Percentiles rank a stretch among this genome's conserved stretches.
These are phyloP conservation scores for Bombus huntii DNA, from an alignment of 1,140 invertebrate species.

Conservation along the genomic window DNA sequence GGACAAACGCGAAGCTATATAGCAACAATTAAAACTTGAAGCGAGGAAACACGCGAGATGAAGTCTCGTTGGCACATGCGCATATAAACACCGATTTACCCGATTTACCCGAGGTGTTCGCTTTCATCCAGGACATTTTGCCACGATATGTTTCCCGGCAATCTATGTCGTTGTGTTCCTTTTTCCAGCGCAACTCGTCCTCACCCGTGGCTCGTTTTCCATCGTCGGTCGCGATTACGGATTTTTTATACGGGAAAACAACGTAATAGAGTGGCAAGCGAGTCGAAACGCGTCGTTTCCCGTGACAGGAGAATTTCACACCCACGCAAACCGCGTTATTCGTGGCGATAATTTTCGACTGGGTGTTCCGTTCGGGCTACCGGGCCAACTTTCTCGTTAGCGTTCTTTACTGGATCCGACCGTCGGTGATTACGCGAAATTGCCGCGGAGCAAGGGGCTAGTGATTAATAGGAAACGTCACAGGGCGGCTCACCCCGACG, in stretches of 20 bases:
- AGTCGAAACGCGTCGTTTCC: background rate
- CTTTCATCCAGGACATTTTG: slow-evolving; percentile 1
- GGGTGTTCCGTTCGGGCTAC: slow-evolving; percentile 9
- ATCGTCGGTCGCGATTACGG: background rate
- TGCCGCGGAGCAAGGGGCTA: background rate
- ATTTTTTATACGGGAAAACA: slow-evolving; percentile 16
- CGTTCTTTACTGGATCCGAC: slow-evolving; percentile 21
- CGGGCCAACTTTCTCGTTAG: slow-evolving; percentile 15
- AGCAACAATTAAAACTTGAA: too few species aligned
- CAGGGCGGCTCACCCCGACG: background rate
- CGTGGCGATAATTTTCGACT: slow-evolving; percentile 12
- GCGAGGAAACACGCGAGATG: too few species aligned
- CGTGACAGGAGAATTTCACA: slow-evolving; percentile 25
- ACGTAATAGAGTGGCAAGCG: background rate
- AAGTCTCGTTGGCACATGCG: too few species aligned
- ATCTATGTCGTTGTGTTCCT: background rate
- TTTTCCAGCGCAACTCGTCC: background rate
- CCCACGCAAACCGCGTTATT: slow-evolving; percentile 13
- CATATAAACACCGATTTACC: too few species aligned
- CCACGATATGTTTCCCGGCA: background rate
- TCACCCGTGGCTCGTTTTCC: background rate
- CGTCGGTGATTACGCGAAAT: slow-evolving; percentile 44
- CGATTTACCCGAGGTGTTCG: background rate
- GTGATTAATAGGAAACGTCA: slow-evolving; percentile 32
- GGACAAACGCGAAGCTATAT: too few species aligned